phyloP scores from a whole-genome alignment of 2,797 vertebrate genomes.

The Margarornis squamiger region DNA sequence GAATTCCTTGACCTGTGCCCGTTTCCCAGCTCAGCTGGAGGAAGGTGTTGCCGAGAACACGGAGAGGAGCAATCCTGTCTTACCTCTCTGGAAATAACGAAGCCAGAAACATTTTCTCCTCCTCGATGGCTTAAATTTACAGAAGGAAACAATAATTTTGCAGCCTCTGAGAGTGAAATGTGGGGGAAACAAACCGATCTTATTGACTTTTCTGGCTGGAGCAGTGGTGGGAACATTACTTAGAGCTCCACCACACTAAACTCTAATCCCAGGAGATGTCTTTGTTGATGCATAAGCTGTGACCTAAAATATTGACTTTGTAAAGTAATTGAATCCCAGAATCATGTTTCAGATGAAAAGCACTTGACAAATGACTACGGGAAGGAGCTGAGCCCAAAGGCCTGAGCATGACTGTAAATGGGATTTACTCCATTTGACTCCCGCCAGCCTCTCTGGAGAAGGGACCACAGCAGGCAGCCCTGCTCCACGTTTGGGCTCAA shows the following conservation, averaged over 20 bases:
- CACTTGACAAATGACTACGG: constrained; percentile 47
- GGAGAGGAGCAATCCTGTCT: background rate
- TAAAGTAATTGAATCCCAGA: constrained; percentile 69
- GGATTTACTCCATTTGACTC: background rate
- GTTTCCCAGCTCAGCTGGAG: background rate
- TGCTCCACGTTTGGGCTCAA: background rate
- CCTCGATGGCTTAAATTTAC: constrained; percentile 20
- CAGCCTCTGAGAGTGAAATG: constrained; percentile 22
- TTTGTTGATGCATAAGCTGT: constrained; percentile 63
- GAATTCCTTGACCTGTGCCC: accelerated
- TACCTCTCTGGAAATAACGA: background rate
- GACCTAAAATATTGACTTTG: constrained; percentile 72
- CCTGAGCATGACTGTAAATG: background rate
- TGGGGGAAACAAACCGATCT: background rate
- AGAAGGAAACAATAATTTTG: constrained; percentile 20
- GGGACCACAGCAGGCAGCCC: background rate
- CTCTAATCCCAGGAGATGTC: constrained; percentile 45
- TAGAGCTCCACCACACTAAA: background rate
- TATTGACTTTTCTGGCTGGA: constrained; percentile 32
- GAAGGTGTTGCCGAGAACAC: background rate
- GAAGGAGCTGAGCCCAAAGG: constrained; percentile 10
- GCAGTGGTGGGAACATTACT: background rate
- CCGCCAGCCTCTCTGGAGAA: background rate
- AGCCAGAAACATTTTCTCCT: background rate
- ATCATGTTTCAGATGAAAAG: constrained; percentile 64